A percentile compares a stretch with the other conserved stretches of the same genome.
These are phyloP conservation scores for Phasianus colchicus DNA, from an alignment of 2,113 vertebrate genomes.

Conservation along the genomic window DNA sequence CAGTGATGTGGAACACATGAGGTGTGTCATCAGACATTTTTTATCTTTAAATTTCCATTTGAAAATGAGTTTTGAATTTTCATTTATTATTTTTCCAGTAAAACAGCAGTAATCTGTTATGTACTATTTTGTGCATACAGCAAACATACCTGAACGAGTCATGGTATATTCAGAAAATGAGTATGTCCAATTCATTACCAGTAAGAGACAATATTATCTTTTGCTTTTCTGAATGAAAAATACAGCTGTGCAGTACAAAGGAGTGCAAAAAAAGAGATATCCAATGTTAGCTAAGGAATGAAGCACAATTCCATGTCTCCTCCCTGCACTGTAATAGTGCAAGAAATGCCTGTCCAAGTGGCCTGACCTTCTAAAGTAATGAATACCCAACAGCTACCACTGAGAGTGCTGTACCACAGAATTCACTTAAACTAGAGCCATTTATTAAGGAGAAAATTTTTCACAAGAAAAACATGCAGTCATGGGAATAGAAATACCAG, in stretches of 20 bases:
- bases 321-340: neutral
- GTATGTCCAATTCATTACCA: neutral
- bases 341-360: neutral
- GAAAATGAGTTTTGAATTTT: neutral
- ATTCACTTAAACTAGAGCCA: conserved; percentile 11
- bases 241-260: neutral
- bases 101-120: neutral
- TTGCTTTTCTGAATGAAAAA: neutral
- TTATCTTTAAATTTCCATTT: neutral
- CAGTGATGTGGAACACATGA: neutral
- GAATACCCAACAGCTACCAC: neutral
- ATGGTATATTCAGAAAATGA: neutral
- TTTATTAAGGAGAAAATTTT: conserved; percentile 31
- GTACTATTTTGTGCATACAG: neutral
- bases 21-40: neutral
- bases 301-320: neutral
- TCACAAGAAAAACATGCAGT: neutral
- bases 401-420: neutral
- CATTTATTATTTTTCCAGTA: neutral
- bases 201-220: neutral
- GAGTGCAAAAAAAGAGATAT: neutral
- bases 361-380: conserved; percentile 41
- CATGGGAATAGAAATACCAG: neutral
- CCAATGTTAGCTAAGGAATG: neutral
- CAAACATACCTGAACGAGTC: neutral